These are phyloP conservation scores for Galeruca laticollis DNA, from an alignment of 2,888 invertebrate species.

Conservation along the genomic window DNA sequence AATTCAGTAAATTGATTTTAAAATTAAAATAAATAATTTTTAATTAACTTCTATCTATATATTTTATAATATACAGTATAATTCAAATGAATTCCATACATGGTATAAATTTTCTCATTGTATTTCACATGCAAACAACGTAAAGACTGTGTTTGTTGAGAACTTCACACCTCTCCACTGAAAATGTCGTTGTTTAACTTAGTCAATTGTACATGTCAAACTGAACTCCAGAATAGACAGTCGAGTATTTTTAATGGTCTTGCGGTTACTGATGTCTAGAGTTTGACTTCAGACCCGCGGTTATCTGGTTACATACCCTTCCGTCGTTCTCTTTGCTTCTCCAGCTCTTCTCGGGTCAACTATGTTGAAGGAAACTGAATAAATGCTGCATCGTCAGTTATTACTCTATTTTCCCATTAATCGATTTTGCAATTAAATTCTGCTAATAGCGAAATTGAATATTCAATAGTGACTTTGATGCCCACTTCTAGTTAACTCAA, in stretches of 20 bases:
- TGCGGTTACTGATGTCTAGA: constrained; percentile 31
- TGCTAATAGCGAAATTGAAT: too few species aligned
- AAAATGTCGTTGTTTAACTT: background rate
- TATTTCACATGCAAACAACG: background rate
- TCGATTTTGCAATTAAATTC: too few species aligned
- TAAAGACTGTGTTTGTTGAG: background rate
- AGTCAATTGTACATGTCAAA: constrained; percentile 27
- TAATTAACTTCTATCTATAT: too few species aligned
- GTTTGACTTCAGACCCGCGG: constrained; percentile 29
- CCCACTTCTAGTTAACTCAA: too few species aligned
- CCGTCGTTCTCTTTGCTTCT: constrained; percentile 59
- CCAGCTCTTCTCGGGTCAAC: constrained; percentile 55
- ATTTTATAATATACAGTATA: too few species aligned
- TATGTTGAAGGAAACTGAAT: constrained; percentile 64
- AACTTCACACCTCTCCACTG: background rate
- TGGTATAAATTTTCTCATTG: background rate
- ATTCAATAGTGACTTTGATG: too few species aligned
- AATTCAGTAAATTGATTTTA: too few species aligned
- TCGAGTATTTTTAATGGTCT: constrained; percentile 30
- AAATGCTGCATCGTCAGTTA: constrained; percentile 64
- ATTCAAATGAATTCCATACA: too few species aligned
- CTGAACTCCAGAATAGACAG: constrained; percentile 23
- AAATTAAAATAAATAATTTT: too few species aligned
- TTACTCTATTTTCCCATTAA: background rate
- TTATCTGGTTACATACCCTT: constrained; percentile 41